Conservation (phyloP, 2,113 vertebrate species). For the Rattus norvegicus region GRCr8 NC_086020.1:245651501-245652000, state of each 20-base stretch:
- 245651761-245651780: not conserved
- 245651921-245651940: not conserved
- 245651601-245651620: not conserved
- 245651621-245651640: not conserved
- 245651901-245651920: not conserved
- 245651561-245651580: not conserved
- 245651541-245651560: not conserved
- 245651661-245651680: not conserved
- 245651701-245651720: not conserved
- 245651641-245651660: not conserved
- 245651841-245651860: not conserved
- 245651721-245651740: not conserved
- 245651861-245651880: not conserved
- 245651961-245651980: not conserved
- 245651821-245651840: not conserved
- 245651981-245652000: not conserved
- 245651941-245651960: not conserved
- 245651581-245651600: not conserved
- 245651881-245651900: not conserved
- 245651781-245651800: not conserved
- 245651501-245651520: not conserved
- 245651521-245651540: not conserved
- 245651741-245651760: not conserved
- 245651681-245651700: not conserved
- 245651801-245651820: rapidly evolving